Evolutionary conservation across 2,888 invertebrate genomes (phyloP).

Genomic region (Conus canariensis): DNA sequence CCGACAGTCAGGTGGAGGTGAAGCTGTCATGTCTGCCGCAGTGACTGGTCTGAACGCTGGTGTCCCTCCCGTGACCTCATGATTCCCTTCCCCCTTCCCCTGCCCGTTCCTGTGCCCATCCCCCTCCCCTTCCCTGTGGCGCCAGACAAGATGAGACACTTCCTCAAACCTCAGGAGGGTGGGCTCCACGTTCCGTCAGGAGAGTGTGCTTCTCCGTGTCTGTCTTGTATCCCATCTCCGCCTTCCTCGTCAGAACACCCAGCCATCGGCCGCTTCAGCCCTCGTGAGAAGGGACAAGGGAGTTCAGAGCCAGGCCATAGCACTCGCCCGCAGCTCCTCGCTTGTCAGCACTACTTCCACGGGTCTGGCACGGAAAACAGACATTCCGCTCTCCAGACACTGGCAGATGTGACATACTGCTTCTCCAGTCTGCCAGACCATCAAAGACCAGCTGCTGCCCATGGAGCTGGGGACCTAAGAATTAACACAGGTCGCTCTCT

Average conservation of each 20-base stretch:
- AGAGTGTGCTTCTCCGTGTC: neutral
- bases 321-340: neutral
- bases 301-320: neutral
- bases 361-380: no score
- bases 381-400: neutral
- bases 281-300: neutral
- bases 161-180: neutral
- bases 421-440: neutral
- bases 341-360: neutral
- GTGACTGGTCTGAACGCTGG: slow-evolving; percentile 28
- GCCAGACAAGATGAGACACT: neutral
- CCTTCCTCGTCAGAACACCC: neutral
- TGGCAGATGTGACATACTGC: neutral
- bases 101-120: slow-evolving; percentile 5
- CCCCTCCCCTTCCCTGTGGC: slow-evolving; percentile 48
- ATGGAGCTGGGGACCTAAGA: neutral
- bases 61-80: slow-evolving; percentile 88
- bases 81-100: slow-evolving; percentile 87
- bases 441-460: neutral
- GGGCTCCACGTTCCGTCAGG: slow-evolving; percentile 41
- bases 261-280: neutral
- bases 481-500: no score
- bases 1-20: neutral
- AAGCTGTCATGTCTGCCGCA: neutral
- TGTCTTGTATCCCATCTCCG: neutral